Percentiles rank a stretch among this genome's conserved stretches.
Evolutionary conservation across 2,113 vertebrate species (phyloP).

Genomic region (Bubo scandiacus): DNA sequence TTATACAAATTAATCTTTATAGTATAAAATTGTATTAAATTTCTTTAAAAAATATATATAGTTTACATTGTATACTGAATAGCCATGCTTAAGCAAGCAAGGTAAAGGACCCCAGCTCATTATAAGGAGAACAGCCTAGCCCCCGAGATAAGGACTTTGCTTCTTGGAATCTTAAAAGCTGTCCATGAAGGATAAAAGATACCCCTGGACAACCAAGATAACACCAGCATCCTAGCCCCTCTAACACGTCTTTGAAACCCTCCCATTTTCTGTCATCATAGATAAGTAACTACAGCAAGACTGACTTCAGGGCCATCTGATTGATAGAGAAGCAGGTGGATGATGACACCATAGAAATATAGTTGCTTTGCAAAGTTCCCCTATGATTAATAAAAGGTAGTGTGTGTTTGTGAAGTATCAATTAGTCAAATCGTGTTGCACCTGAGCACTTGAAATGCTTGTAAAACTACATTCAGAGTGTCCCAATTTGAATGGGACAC

Average conservation of each 20-base stretch:
- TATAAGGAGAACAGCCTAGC: background rate
- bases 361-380: background rate
- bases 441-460: background rate
- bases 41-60: background rate
- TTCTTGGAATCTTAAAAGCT: background rate
- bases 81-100: background rate
- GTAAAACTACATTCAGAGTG: background rate
- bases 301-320: background rate
- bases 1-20: background rate
- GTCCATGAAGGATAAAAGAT: background rate
- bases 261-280: background rate
- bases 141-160: background rate
- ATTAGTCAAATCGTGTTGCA: background rate
- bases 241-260: background rate
- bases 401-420: background rate
- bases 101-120: background rate
- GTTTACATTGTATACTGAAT: background rate
- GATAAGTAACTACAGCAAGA: background rate
- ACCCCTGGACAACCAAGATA: background rate
- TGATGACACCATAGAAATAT: background rate
- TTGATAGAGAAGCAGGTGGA: background rate
- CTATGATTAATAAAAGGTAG: background rate
- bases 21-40: background rate
- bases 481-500: background rate
- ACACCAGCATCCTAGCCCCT: background rate